Conservation (phyloP, 2,113 vertebrate species). For the Platysternon megacephalum region DNA sequence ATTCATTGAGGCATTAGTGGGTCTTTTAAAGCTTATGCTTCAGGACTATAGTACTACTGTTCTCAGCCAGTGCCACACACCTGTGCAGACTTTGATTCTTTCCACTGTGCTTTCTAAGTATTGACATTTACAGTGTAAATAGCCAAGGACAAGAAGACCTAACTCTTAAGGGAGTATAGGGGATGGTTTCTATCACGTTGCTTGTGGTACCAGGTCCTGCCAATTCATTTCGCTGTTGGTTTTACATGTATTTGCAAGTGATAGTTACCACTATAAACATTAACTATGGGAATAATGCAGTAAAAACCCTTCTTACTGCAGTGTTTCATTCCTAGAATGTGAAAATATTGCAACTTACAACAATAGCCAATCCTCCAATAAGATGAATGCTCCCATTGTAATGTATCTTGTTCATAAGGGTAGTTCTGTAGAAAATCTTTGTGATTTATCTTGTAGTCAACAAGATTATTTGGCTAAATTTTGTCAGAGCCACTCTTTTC, state of each 20-base stretch:
- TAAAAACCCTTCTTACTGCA: not conserved
- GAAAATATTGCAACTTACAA: not conserved
- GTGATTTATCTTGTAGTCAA: not conserved
- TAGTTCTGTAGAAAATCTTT: not conserved
- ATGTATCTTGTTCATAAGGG: not conserved
- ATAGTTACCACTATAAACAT: not conserved
- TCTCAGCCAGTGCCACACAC: not conserved
- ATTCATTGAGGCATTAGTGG: not conserved
- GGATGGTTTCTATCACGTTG: not conserved
- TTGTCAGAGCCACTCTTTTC: not conserved
- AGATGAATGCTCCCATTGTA: not conserved
- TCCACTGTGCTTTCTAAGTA: not conserved
- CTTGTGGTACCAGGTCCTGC: not conserved
- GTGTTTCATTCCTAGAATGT: not conserved
- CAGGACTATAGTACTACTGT: fast-evolving
- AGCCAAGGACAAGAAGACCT: not conserved
- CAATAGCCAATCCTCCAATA: not conserved
- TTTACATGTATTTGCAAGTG: fast-evolving
- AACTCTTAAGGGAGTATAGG: fast-evolving
- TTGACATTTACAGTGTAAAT: not conserved
- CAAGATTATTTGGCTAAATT: not conserved
- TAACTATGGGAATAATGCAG: not conserved
- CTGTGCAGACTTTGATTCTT: not conserved
- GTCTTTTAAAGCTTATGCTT: not conserved
- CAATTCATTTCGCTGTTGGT: not conserved